Conservation (phyloP, 2,888 invertebrate species). For the Trichogramma dendrolimi region DNA sequence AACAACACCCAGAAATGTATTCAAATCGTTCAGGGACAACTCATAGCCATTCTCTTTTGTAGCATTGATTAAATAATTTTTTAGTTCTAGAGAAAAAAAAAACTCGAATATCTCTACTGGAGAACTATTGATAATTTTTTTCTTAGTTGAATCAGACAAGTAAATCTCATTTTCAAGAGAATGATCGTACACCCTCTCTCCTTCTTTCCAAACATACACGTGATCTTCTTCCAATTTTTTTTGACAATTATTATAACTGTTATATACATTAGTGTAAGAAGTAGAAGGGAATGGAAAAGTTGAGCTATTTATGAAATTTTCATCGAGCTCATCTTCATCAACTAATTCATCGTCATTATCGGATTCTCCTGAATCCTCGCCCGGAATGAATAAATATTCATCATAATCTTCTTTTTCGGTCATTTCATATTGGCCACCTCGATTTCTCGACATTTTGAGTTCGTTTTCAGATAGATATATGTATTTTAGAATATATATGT, state of each 20-base stretch:
- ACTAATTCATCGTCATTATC: no score
- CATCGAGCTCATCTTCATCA: constrained; percentile 6
- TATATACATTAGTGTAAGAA: constrained; percentile 9
- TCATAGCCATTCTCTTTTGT: constrained; percentile 2
- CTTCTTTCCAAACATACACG: constrained; percentile 12
- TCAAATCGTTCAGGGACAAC: neutral
- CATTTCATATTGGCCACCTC: no score
- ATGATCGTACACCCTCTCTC: constrained; percentile 10
- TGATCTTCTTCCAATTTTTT: constrained; percentile 18
- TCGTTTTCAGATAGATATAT: no score
- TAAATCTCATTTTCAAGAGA: constrained; percentile 15
- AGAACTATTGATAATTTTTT: constrained; percentile 13
- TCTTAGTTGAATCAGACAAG: no score
- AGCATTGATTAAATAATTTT: constrained; percentile 8
- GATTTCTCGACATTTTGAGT: no score
- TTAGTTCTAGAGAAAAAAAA: constrained; percentile 14
- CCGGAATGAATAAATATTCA: no score
- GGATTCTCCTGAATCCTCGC: no score
- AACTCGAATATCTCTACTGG: constrained; percentile 12
- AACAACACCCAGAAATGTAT: constrained; percentile 2
- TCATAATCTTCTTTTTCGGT: no score
- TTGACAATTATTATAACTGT: constrained; percentile 11
- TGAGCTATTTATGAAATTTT: neutral
- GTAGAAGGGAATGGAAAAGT: no score
- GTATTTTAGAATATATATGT: no score